Evolutionary conservation across 2,797 vertebrate species (phyloP).

Genomic region (Alexandromys oeconomus): DNA sequence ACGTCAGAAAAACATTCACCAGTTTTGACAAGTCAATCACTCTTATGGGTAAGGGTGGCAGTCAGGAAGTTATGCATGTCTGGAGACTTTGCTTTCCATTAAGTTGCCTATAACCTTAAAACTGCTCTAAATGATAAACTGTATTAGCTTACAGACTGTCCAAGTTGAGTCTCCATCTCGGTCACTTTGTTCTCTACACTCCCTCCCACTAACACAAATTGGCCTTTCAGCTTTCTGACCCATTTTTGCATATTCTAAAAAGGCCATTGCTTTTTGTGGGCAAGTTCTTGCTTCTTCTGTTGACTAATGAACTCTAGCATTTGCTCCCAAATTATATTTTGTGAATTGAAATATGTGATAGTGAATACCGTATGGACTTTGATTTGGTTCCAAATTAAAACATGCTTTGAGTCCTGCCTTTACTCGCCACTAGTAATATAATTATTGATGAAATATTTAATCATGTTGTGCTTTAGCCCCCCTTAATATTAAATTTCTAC

Average conservation of each 20-base stretch:
- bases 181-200: not conserved
- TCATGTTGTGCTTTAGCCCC: not conserved
- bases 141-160: not conserved
- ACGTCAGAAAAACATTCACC: not conserved
- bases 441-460: not conserved
- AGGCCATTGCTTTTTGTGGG: not conserved
- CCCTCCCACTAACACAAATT: not conserved
- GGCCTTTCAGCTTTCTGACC: not conserved
- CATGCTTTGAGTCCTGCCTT: not conserved
- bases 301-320: not conserved
- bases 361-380: not conserved
- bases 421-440: not conserved
- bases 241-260: not conserved
- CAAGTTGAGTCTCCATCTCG: not conserved
- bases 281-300: not conserved
- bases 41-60: not conserved
- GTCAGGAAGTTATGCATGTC: not conserved
- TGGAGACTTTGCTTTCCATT: not conserved
- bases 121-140: not conserved
- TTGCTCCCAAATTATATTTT: not conserved
- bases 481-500: not conserved
- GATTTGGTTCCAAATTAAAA: slow-evolving; percentile 1
- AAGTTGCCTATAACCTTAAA: not conserved
- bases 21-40: not conserved
- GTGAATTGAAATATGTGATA: not conserved